Evolutionary conservation across 2,797 vertebrate genomes (phyloP).

Genomic region (Nothura maculosa): DNA sequence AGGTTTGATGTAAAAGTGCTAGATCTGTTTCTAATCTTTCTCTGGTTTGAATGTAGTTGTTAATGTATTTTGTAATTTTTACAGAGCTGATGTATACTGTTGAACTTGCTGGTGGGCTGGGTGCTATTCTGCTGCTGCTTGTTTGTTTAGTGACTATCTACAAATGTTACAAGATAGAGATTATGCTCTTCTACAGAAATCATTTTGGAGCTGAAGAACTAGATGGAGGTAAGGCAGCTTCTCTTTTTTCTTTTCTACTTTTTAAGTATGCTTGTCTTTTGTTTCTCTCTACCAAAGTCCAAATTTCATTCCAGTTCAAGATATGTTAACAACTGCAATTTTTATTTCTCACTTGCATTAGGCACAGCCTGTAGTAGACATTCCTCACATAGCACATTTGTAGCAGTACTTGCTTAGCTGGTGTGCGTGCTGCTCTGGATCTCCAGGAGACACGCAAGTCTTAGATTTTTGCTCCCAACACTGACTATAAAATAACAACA

Average conservation of each 20-base stretch:
- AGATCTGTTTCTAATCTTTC: not conserved
- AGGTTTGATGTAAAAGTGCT: not conserved
- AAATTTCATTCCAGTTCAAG: constrained; percentile 25
- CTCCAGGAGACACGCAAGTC: not conserved
- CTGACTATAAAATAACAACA: constrained; percentile 16
- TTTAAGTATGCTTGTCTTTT: not conserved
- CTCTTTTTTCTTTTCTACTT: not conserved
- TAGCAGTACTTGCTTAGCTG: constrained; percentile 24
- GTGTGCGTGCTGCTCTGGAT: not conserved
- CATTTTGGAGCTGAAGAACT: constrained; percentile 97
- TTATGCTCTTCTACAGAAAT: constrained; percentile 98
- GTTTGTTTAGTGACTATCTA: constrained; percentile 96
- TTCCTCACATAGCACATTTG: not conserved
- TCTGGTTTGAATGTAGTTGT: constrained; percentile 33
- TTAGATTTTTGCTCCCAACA: not conserved
- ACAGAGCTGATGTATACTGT: constrained; percentile 98
- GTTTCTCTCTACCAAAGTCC: not conserved
- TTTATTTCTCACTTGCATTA: not conserved
- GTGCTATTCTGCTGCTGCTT: constrained; percentile 96
- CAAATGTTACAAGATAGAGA: constrained; percentile 98
- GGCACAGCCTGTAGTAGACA: not conserved
- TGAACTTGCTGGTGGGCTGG: constrained; percentile 96
- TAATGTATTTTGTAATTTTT: constrained; percentile 72
- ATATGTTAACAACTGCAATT: not conserved
- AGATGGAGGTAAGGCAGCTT: constrained; percentile 91